phyloP scores from a whole-genome alignment of 2,113 vertebrate species.

The Forbesichthys agassizii region DNA sequence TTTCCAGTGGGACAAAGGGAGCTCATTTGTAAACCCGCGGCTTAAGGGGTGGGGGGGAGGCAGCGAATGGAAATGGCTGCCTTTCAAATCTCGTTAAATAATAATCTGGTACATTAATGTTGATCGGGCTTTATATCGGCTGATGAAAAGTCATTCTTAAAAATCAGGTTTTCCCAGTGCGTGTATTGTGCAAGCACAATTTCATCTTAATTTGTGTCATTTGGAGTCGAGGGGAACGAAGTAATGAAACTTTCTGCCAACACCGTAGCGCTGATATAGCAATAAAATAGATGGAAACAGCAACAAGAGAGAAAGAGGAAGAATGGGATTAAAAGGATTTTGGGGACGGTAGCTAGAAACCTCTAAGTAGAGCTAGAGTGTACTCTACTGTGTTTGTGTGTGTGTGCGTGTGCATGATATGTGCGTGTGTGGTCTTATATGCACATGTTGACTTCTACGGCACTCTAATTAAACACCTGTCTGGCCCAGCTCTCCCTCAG shows the following conservation, averaged over 20 bases:
- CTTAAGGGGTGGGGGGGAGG: too few species aligned
- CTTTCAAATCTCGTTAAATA: too few species aligned
- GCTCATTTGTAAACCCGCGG: background rate
- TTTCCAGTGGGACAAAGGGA: conserved; percentile 3
- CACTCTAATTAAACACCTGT: conserved; percentile 17
- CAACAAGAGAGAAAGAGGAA: too few species aligned
- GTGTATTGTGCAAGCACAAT: background rate
- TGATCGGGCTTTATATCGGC: too few species aligned
- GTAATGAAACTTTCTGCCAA: background rate
- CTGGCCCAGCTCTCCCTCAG: background rate
- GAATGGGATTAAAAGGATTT: conserved; percentile 7
- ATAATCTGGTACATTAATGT: too few species aligned
- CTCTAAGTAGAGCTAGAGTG: background rate
- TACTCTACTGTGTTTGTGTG: background rate
- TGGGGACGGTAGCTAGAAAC: background rate
- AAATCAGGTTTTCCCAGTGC: background rate
- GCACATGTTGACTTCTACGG: background rate
- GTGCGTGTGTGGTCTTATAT: background rate
- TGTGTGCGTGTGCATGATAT: background rate
- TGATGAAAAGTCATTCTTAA: too few species aligned
- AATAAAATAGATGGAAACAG: background rate
- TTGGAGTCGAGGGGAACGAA: background rate
- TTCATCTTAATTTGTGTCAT: background rate
- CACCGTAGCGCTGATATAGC: background rate
- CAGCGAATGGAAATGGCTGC: too few species aligned